A percentile compares a stretch with the other conserved stretches of the same genome.
phyloP scores from a whole-genome alignment of 1,140 invertebrate species.

The Philaenus spumarius region DNA sequence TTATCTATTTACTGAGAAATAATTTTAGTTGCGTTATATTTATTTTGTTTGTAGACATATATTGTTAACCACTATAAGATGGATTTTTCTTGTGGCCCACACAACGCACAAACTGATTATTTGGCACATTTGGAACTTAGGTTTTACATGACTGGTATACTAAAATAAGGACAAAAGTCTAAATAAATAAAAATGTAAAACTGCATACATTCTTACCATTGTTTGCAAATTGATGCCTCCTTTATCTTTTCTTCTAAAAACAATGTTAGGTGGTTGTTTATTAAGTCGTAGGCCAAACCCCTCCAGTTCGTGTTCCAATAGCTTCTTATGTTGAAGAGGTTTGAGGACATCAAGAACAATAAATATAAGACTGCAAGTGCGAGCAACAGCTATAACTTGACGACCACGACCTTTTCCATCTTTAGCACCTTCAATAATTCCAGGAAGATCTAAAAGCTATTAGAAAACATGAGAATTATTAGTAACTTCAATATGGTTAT shows the following conservation, averaged over 20 bases:
- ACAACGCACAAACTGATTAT: no score
- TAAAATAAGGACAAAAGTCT: no score
- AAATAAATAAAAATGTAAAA: no score
- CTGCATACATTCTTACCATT: conserved; percentile 50
- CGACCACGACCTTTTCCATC: conserved; percentile 97
- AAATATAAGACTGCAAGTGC: conserved; percentile 97
- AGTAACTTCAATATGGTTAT: no score
- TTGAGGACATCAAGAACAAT: conserved; percentile 98
- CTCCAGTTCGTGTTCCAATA: conserved; percentile 98
- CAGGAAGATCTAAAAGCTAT: conserved; percentile 93
- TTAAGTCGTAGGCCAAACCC: conserved; percentile 97
- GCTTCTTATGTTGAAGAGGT: conserved; percentile 90
- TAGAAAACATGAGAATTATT: no score
- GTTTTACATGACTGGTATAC: no score
- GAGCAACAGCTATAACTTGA: conserved; percentile 98
- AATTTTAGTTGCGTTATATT: no score
- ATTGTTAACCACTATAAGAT: no score
- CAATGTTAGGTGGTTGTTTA: conserved; percentile 95
- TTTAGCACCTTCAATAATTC: conserved; percentile 99
- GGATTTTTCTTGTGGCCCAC: no score
- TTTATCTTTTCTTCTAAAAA: conserved; percentile 96
- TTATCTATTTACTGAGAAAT: no score
- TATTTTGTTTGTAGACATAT: no score
- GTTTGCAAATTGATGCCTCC: conserved; percentile 85
- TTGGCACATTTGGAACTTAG: no score